Evolutionary conservation across 2,797 vertebrate species (phyloP).

Genomic region (Cetoscarus ocellatus): DNA sequence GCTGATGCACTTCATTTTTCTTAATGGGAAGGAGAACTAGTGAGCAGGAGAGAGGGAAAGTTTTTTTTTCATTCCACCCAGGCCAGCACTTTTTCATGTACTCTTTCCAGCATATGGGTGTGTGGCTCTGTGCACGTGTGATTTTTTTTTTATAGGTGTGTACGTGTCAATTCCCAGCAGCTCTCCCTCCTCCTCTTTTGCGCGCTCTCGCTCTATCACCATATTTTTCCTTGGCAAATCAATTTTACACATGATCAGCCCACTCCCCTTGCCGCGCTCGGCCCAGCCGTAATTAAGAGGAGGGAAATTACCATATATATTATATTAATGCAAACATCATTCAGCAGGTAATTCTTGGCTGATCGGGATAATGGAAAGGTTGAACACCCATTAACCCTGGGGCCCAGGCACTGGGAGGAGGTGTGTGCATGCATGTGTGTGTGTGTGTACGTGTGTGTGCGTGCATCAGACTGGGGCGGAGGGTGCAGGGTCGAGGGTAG

Average conservation of each 20-base stretch:
- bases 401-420: conserved; percentile 89
- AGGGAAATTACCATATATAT: conserved; percentile 99
- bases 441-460: conserved; percentile 41
- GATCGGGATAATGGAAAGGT: conserved; percentile 99
- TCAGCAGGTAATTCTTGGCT: conserved; percentile 99
- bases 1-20: conserved; percentile 86
- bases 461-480: conserved; percentile 47
- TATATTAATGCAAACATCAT: conserved; percentile 99
- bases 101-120: conserved; percentile 66
- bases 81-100: conserved; percentile 87
- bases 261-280: conserved; percentile 97
- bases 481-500: conserved; percentile 66
- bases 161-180: conserved; percentile 77
- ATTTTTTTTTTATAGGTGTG: conserved; percentile 75
- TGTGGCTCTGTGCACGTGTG: conserved; percentile 56
- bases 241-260: conserved; percentile 99
- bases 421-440: conserved; percentile 22
- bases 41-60: conserved; percentile 65
- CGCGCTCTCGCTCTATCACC: conserved; percentile 92
- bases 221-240: conserved; percentile 99
- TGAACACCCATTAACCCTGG: conserved; percentile 99
- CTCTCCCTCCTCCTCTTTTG: conserved; percentile 85
- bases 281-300: conserved; percentile 99
- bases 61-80: conserved; percentile 73
- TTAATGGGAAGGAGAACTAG: conserved; percentile 82